Conservation (phyloP, 2,113 vertebrate species). For the Phalacrocorax pelagicus region DNA sequence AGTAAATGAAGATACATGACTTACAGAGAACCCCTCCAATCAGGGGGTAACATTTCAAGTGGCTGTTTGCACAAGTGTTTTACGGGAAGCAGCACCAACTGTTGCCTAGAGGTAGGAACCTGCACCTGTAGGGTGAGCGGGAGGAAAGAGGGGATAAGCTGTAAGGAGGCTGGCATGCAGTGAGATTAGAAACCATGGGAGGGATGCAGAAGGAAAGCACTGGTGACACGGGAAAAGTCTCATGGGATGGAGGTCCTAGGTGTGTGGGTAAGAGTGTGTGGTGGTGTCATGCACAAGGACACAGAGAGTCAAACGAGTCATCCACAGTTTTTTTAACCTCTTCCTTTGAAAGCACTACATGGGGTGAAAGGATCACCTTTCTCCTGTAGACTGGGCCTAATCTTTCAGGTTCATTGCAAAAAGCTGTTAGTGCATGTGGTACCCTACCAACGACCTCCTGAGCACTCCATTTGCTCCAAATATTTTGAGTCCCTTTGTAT, state of each 20-base stretch:
- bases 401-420: neutral
- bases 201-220: neutral
- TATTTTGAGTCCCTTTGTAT: neutral
- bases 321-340: neutral
- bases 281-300: neutral
- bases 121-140: neutral
- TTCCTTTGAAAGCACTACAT: neutral
- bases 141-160: neutral
- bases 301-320: neutral
- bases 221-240: neutral
- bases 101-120: neutral
- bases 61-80: neutral
- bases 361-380: neutral
- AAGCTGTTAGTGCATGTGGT: neutral
- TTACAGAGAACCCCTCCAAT: neutral
- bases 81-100: neutral
- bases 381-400: neutral
- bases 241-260: neutral
- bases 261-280: neutral
- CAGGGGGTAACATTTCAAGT: neutral
- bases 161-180: neutral
- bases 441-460: neutral
- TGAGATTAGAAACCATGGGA: neutral
- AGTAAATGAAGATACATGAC: neutral
- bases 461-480: neutral